Evolutionary conservation across 2,113 vertebrate species (phyloP).

Genomic region (Butorides virescens): DNA sequence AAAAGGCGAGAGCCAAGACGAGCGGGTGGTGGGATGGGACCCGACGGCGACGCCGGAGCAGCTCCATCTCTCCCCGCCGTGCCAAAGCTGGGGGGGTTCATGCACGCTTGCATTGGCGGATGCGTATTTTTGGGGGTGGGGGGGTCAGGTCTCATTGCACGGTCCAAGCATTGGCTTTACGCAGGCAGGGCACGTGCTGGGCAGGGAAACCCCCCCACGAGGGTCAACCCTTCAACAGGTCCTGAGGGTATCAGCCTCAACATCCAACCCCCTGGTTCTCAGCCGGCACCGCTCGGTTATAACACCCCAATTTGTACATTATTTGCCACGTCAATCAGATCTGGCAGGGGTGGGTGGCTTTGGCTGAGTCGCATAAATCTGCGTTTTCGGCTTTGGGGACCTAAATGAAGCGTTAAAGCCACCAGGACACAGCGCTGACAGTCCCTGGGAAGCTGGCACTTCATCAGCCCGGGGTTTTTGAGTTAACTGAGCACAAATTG

Average conservation of each 20-base stretch:
- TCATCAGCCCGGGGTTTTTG: background rate
- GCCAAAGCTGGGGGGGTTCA: background rate
- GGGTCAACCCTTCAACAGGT: background rate
- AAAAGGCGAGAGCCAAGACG: background rate
- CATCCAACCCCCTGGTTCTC: background rate
- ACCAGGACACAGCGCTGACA: fast-evolving
- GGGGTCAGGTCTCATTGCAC: fast-evolving
- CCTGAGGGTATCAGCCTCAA: background rate
- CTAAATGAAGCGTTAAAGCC: background rate
- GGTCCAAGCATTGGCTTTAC: background rate
- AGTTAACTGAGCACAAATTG: background rate
- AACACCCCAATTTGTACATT: background rate
- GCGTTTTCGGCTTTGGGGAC: background rate
- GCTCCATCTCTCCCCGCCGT: background rate
- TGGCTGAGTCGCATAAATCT: background rate
- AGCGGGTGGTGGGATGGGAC: background rate
- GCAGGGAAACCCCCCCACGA: background rate
- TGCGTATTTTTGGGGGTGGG: fast-evolving
- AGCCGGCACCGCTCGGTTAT: background rate
- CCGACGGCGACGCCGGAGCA: background rate
- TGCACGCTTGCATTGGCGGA: background rate
- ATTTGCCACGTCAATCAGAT: background rate
- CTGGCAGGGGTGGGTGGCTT: background rate
- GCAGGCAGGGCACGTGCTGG: background rate
- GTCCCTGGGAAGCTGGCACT: background rate